Base-by-base conservation (phyloP, 2,797 vertebrate genomes). In the Pantherophis alleghaniensis region DNA sequence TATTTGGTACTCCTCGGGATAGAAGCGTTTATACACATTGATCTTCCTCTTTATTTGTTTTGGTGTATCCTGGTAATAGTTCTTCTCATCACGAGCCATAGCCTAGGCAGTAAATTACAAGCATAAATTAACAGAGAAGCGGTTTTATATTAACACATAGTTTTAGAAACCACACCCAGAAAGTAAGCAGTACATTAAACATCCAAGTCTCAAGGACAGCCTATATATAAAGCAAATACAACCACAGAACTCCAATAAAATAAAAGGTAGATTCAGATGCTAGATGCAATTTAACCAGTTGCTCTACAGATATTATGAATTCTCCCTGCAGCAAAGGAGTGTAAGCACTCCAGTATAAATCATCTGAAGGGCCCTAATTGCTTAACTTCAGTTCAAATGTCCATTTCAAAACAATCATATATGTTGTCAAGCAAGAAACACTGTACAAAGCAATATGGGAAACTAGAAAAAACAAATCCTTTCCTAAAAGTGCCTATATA, bases 41-140 rank as follows among this genome's bases (percentile, higher is more conserved):
- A 99, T 98, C 92, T 99, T 99, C 91, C 98, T 98, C 96, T 97
- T 98, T 96, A 99, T 99, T 97, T 99, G 99, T 91, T 99, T 99
- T 1, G 99, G 99, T 0, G 99, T 99, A 95, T 99, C 99, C 97
- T 99, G 99, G 96, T 99, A 99, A 95, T 99, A 99, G 96, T 99
- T 99, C 97, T 99, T 99, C 97, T 99, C 99, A 3, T 99, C 99
- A 86, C 97, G 96, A 57, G 99, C 99, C 99, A 99, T 99, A n/a
- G 98, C 98, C 99, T 99, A 95, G 12, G 61, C 13, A 22, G 89
- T 96, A 37, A 4, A 90, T 13, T 32, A 91, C 20, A 92, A 32
- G 57, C 47, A 57, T 26, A 37, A 18, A 24, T 4, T 87, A 18
- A 69, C 24, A 57, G 56, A n/a, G 28, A 47, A 32, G n/a, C 9